A percentile compares a stretch with the other conserved stretches of the same genome.
phyloP scores from a whole-genome alignment of 1,140 invertebrate genomes.

The Heliconius congener region DNA sequence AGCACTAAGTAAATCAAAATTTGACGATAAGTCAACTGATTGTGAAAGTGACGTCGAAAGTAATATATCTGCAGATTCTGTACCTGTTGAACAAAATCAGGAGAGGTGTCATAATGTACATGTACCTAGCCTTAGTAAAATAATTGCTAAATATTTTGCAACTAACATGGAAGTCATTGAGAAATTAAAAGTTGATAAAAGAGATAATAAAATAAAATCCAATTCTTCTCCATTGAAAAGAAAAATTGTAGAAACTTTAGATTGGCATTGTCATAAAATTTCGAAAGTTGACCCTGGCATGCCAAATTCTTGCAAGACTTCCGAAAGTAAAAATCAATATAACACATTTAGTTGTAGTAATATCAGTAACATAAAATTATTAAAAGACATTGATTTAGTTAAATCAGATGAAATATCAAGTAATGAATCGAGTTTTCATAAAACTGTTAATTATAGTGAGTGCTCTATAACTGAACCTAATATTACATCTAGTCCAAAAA shows the following conservation, averaged over 20 bases:
- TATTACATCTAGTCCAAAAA: not conserved
- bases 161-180: slow-evolving; percentile 24
- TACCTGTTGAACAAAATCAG: slow-evolving; percentile 1
- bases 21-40: slow-evolving; percentile 41
- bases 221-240: slow-evolving; percentile 37
- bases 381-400: not conserved
- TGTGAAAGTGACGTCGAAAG: slow-evolving; percentile 45
- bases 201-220: not conserved
- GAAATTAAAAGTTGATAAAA: slow-evolving; percentile 11
- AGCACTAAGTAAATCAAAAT: not conserved
- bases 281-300: slow-evolving; percentile 13
- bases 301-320: not conserved
- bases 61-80: slow-evolving; percentile 10
- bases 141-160: slow-evolving; percentile 34
- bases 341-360: not conserved
- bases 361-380: not conserved
- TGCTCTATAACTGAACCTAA: not conserved
- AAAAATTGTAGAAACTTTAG: slow-evolving; percentile 17
- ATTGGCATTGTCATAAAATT: slow-evolving; percentile 23
- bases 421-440: not conserved
- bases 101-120: not conserved
- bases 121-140: slow-evolving; percentile 39
- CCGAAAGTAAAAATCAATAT: not conserved
- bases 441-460: not conserved
- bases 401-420: not conserved